Evolutionary conservation across 1,140 invertebrate species (phyloP), one percentile per base, ranked within the genome.

Genomic region (Lordiphosa mommai): DNA sequence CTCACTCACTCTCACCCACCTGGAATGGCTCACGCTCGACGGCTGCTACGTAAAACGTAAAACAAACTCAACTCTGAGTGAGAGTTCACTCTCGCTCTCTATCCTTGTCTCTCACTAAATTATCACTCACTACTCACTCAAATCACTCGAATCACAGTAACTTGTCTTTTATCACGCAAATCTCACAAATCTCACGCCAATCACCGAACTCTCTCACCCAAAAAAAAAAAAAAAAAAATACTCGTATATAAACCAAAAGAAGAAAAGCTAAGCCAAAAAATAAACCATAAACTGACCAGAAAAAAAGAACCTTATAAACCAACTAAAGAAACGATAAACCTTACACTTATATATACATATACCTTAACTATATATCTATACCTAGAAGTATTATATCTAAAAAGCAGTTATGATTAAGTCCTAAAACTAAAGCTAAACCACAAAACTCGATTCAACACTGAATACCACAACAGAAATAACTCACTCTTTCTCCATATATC

Each of bases 351-450:
- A 2, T 38, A 38, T 40, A 40, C 12, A 8, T 38, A 38, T 16
- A 17, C 34, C n/a, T n/a, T n/a, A n/a, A n/a, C 4, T 6, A 27
- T 27, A 27, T 27, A 27, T 27, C 23, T 27, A 29, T 27, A n/a
- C 38, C 20, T 41, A 41, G 38, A 41, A 41, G 17, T 41, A 41
- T 27, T 27, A 10, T 14, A 10, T 14, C 34, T 36, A 3, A 17
- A 41, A 41, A 27, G 17, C 38, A 41, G 17, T 20, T 27, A 27
- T 1, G 5, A 27, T 7, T 27, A 43, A 63, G 60, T 63, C 49
- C 59, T 48, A 50, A 48, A 61, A 59, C 37, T 20, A 56, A 59
- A 27, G 43, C 36, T 57, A 61, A 60, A 60, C 56, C 50, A 6
- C 48, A 59, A 60, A 44, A 38, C 36, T 38, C 36, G 14, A 12